Base-by-base conservation (phyloP, 92 coral and sea anemone genomes). In the Pocillopora grandis region DNA sequence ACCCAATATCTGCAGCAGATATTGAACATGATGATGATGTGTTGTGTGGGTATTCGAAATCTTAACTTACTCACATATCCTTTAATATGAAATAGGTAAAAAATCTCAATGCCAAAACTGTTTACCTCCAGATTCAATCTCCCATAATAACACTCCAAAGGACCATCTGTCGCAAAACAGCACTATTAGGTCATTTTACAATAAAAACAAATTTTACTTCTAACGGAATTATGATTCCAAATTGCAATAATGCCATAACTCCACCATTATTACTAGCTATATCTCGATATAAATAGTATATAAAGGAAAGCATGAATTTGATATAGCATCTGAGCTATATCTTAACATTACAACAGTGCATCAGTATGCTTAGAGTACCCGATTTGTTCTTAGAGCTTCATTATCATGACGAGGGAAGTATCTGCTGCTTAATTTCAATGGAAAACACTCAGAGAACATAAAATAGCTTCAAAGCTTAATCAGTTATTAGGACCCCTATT, bases 131-230 rank as follows among this genome's bases (percentile, higher is more conserved):
- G 76, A 17, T 21, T 71, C 76, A 10, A 71, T 71, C 76, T 71
- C 76, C 76, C 76, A 71, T 42, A 71, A 42, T 19, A 71, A 56
- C 12, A 71, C 76, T 17, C 76, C 76, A 18, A 71, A 71, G 42
- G 76, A 71, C 76, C 76, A 71, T 18, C 76, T 71, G 76, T 5
- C 17, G 49, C 42, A 58, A 42, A 71, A 71, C 7, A 68, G 4
- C 10, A 68, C 73, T 9, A 10, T 2, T 23, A 33, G 31, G 73
- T 10, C 8, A 59, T 64, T 64, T 18, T 64, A 64, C 27, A 18
- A 21, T 20, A 17, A 19, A 64, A 7, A 64, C n/a, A 8, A 3
- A 31, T 10, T 10, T 5, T 64, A 19, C 1, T 16, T 59, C 11
- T 2, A 5, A 59, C 62, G 12, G 62, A 10, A 12, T 59, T 59